Evolutionary conservation across 2,797 vertebrate species (phyloP).

Genomic region (Enteromius anoplus): DNA sequence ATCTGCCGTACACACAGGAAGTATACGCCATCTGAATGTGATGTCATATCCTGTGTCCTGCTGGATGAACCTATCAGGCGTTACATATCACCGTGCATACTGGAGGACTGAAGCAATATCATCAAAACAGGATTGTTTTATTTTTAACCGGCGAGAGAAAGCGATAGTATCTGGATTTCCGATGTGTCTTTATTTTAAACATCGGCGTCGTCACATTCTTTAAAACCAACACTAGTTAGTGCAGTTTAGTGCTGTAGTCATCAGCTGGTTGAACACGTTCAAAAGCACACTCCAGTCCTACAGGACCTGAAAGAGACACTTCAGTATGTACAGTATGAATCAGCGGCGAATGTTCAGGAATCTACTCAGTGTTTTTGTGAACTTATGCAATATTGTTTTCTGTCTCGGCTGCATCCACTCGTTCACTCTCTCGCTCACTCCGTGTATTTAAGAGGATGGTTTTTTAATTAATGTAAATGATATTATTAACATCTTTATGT

Average conservation of each 20-base stretch:
- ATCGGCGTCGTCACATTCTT: background rate
- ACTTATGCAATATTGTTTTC: conserved; percentile 9
- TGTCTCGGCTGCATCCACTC: conserved; percentile 44
- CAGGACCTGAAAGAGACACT: conserved; percentile 39
- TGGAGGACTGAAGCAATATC: conserved; percentile 7
- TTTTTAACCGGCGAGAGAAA: conserved; percentile 20
- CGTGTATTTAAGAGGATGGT: conserved; percentile 62
- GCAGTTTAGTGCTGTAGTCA: background rate
- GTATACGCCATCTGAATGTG: conserved; percentile 7
- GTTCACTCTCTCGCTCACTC: conserved; percentile 47
- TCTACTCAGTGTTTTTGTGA: conserved; percentile 18
- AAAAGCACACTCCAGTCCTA: conserved; percentile 33
- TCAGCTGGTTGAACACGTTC: background rate
- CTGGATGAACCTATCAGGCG: background rate
- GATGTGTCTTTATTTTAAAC: background rate
- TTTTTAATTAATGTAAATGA: conserved; percentile 64
- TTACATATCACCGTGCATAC: background rate
- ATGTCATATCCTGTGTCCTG: conserved; percentile 24
- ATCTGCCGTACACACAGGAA: conserved; percentile 15
- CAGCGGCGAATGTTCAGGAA: background rate
- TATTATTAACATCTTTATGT: conserved; percentile 59
- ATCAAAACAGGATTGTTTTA: background rate
- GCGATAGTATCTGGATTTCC: background rate
- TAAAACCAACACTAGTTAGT: background rate
- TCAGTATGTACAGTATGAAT: background rate